Percentiles rank a stretch among this genome's conserved stretches.
Evolutionary conservation across 2,113 vertebrate genomes (phyloP).

Genomic region (Tachysurus fulvidraco): DNA sequence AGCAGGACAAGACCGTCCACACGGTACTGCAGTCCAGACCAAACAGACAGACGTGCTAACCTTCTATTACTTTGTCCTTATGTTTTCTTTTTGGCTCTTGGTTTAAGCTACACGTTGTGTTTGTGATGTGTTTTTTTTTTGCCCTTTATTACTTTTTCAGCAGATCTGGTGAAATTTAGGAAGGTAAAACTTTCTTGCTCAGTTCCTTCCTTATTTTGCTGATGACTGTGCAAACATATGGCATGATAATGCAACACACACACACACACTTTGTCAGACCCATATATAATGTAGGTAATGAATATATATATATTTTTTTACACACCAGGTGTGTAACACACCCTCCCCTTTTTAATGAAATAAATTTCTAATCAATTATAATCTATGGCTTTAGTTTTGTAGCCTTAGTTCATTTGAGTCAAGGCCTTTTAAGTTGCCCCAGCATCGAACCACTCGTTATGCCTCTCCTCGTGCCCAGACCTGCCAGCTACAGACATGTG

Average conservation of each 20-base stretch:
- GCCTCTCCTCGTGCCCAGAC: background rate
- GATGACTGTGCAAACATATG: slow-evolving; percentile 12
- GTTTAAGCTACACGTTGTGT: background rate
- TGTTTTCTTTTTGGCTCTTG: background rate
- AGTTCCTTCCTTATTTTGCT: slow-evolving; percentile 51
- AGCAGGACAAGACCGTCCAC: background rate
- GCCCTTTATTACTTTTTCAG: too few species aligned
- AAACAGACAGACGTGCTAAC: too few species aligned
- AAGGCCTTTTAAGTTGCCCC: background rate
- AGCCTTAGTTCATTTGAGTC: background rate
- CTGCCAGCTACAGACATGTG: background rate
- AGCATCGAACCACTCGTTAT: background rate
- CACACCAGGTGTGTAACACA: background rate
- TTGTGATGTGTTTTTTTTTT: background rate
- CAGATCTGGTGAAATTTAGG: background rate
- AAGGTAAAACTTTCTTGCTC: background rate
- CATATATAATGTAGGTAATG: background rate
- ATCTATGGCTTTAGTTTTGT: background rate
- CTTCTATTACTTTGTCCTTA: background rate
- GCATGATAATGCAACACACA: background rate
- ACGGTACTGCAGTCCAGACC: background rate
- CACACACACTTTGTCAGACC: background rate
- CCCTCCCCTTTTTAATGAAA: background rate
- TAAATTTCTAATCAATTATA: background rate
- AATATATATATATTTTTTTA: background rate